Base-by-base conservation (phyloP, 1,140 invertebrate genomes). In the Drosophila miranda region DNA sequence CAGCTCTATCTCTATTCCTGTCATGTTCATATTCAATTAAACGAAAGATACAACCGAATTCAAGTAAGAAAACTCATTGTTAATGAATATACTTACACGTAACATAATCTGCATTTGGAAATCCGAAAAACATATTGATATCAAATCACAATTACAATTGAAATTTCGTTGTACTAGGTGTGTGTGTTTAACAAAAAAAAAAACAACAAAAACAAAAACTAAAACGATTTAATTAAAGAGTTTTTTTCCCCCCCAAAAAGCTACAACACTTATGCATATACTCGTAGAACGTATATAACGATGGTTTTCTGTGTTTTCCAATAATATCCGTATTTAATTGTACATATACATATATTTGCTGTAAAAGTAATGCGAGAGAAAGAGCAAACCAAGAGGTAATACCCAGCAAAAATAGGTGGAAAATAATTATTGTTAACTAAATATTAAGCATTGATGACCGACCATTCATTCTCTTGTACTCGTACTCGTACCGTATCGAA, bases 301-400 rank as follows among this genome's bases (percentile, higher is more conserved):
- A 80, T 80, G 81, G 81, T 84, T 86, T 84, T 86, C 81, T 70
- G 83, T 72, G 81, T 86, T 87, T 82, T 82, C 78, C 78, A 77
- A 77, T 76, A 75, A 63, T 82, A 75, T 70, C 51, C 55, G 44
- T 75, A 61, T 63, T 57, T 76, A 78, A 51, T 62, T 75, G 62
- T 83, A 73, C 78, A 68, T 76, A 19, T 19, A 19, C 16, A 76
- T 51, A 53, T 69, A 69, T 38, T 13, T 38, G 34, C 34, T 38
- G 34, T 73, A 70, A 42, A 66, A 56, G 41, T 52, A 67, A 53
- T 63, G 51, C 54, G 28, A 59, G 52, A 46, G 13, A 26, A 26
- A 8, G 6, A 28, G n/a, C 34, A 26, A 26, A 26, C 23, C 23
- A 26, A 26, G 23, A 5, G 23, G 23, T 26, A 26, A 26, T 26